Evolutionary conservation across 1,140 invertebrate genomes (phyloP), one percentile per base, ranked within the genome.

Genomic region (Eueides isabella): DNA sequence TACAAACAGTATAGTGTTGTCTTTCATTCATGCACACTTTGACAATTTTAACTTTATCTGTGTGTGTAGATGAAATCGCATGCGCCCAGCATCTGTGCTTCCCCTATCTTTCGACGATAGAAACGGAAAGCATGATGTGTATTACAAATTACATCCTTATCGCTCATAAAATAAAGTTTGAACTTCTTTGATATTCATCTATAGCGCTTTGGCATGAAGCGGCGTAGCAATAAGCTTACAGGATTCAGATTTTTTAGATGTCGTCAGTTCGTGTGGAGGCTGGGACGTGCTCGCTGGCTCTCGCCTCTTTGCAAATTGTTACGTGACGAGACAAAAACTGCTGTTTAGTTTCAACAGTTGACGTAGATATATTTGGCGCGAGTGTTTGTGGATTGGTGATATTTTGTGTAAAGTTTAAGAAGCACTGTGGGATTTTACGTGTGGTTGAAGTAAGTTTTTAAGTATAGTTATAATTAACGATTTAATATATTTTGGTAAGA

Each of bases 181-280:
- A 63, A 72, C 65, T 86, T 16, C 19, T 2, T 67, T 80, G 48
- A 11, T 5, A 62, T 33, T 65, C 61, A 7, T 41, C 71, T 30
- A 35, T 65, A 76, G 70, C 71, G 79, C 86, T 86, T 79, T 75
- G 85, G 86, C 83, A 77, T 80, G 80, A 84, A 85, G 85, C 85
- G 76, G 83, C 82, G 87, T 78, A 78, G 87, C 87, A 90, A 89
- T 89, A 87, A 89, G 90, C 89, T 91, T 88, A 83, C 85, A 89
- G 90, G 88, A 92, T 76, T 88, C 82, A 77, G 79, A 89, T 92
- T 90, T 90, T 90, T 91, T 91, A 92, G 90, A 92, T 88, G 85
- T 85, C 80, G 83, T 80, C 85, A 72, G 84, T 79, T 76, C 87
- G 89, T 69, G 80, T 67, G 70, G 82, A 84, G 75, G 84, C 78